Evolutionary conservation across 2,113 vertebrate genomes (phyloP), one percentile per base, ranked within the genome.

Genomic region (Leptobrachium ailaonicum): DNA sequence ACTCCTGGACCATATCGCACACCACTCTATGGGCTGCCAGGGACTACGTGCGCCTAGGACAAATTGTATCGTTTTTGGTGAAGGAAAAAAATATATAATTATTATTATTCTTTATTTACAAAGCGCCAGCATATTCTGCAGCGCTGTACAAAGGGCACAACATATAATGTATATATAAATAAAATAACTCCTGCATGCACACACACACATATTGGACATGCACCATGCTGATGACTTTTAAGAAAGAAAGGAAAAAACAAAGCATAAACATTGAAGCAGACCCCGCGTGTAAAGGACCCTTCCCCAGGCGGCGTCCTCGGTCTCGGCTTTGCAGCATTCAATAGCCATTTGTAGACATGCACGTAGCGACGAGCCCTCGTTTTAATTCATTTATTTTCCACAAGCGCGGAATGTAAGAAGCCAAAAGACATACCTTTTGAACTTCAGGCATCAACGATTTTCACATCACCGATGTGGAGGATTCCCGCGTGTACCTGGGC

Each of bases 391-490:
- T 60, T 63, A 54, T 75, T 58, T 75, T 60, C 56, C 66, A 58
- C 79, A 62, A 50, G 10, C 71, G 58, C 43, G 7, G 64, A 69
- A 81, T 75, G 78, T 66, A 88, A 90, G 20, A 32, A 90, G 87
- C 67, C 56, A 85, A 32, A 32, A 88, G 85, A 85, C 84, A 64
- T 94, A 93, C 91, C 93, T 90, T 86, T 90, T 87, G 83, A 87
- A 89, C 89, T 91, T 88, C 92, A 75, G 90, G 86, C 83, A 85
- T 88, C 88, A 84, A 89, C 87, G 79, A 84, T 85, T 91, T 88
- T 94, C 93, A 94, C 93, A 94, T 94, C 92, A 94, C 92, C 83
- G 93, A 91, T 88, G 93, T 87, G 87, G 93, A 94, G 42, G 93
- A 91, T 87, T 94, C 93, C 89, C 93, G 92, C 87, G 93, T 92